A percentile compares a stretch with the other conserved stretches of the same genome.
Conservation (phyloP, 2,888 invertebrate genomes). For the Boloria selene region DNA sequence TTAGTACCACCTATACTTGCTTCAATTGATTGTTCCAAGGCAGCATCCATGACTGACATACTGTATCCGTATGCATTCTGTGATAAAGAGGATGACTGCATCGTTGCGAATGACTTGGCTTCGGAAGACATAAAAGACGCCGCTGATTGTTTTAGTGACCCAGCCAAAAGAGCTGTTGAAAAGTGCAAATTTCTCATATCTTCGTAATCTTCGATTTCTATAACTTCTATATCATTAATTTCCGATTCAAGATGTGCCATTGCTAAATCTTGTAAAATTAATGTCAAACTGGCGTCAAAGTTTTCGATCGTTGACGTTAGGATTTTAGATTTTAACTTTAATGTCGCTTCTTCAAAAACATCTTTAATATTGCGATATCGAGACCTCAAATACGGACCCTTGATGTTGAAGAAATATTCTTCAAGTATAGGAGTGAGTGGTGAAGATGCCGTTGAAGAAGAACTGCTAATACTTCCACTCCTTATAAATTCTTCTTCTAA, state of each 20-base stretch:
- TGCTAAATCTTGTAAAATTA: conserved; percentile 29
- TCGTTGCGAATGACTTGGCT: conserved; percentile 7
- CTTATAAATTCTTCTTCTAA: conserved; percentile 19
- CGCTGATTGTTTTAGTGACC: conserved; percentile 4
- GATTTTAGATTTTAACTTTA: conserved; percentile 23
- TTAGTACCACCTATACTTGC: neutral
- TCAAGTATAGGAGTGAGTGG: conserved; percentile 40
- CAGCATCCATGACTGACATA: conserved; percentile 14
- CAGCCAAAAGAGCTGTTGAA: conserved; percentile 4
- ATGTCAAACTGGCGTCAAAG: conserved; percentile 23
- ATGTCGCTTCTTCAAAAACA: conserved; percentile 28
- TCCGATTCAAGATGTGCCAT: conserved; percentile 20
- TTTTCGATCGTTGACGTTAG: conserved; percentile 17
- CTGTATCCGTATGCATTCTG: conserved; percentile 10
- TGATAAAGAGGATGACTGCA: neutral
- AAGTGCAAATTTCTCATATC: conserved; percentile 18
- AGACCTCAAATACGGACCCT: conserved; percentile 23
- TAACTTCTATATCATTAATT: conserved; percentile 19
- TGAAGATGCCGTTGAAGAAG: conserved; percentile 34
- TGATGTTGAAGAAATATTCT: conserved; percentile 36
- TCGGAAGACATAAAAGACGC: conserved; percentile 8
- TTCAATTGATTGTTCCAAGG: conserved; percentile 14
- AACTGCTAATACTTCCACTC: conserved; percentile 28
- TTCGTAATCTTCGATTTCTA: conserved; percentile 22
- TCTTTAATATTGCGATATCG: conserved; percentile 13